phyloP scores from a whole-genome alignment of 2,113 vertebrate species.

The Paracanthobrama guichenoti region DNA sequence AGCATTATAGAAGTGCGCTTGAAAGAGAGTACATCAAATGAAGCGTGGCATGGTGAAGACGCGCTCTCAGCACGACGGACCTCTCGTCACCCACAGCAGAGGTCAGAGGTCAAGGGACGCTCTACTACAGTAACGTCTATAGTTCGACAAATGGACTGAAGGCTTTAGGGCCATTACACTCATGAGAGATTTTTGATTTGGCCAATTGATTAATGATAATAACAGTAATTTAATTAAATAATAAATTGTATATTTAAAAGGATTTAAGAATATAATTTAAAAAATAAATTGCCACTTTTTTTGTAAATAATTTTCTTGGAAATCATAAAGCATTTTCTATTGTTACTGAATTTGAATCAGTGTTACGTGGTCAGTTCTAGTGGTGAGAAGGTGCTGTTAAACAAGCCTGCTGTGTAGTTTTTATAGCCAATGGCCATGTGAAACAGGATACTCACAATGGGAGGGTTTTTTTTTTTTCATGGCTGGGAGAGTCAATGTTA shows the following conservation, averaged over 20 bases:
- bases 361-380: not conserved
- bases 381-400: constrained; percentile 10
- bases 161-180: not conserved
- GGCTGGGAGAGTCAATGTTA: constrained; percentile 29
- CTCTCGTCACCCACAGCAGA: not conserved
- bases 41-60: not conserved
- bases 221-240: too few relatives aligned
- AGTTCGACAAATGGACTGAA: not conserved
- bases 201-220: not conserved
- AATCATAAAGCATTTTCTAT: not conserved
- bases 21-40: not conserved
- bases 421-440: not conserved
- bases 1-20: not conserved
- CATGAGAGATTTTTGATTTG: not conserved
- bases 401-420: not conserved
- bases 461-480: not conserved
- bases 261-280: too few relatives aligned
- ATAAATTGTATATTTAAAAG: too few relatives aligned
- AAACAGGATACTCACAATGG: not conserved
- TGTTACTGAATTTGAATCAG: not conserved
- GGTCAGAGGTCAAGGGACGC: constrained; percentile 42
- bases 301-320: too few relatives aligned
- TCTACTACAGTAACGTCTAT: not conserved
- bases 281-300: too few relatives aligned
- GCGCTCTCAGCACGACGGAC: not conserved